Evolutionary conservation across 1,140 invertebrate species (phyloP), one percentile per base, ranked within the genome.

Genomic region (Akabosia matsudoensis): DNA sequence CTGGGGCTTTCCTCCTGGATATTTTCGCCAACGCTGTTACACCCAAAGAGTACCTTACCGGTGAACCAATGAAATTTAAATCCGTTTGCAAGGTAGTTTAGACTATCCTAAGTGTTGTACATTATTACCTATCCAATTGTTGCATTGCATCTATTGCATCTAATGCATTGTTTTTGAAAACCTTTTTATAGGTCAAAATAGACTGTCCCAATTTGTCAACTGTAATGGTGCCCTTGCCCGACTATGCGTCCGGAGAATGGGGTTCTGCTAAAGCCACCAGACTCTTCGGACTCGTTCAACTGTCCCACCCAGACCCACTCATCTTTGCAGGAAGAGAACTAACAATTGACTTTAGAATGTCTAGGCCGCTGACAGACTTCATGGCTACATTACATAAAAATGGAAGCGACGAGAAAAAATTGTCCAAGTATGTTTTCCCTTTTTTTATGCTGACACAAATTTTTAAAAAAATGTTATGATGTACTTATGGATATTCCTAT

Each of bases 11-110:
- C 83, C 89, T 99, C 31, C 86, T 99, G 78, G 97, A 99, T 84
- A 95, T 99, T 76, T 99, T 99, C 85, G 97, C 97, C 18, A 99
- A 99, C 86, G 95, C 96, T 0, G 97, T 99, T n/a, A 97, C 95
- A 18, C 94, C 96, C 7, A 90, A 93, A 72, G 95, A 97, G 84
- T 97, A 97, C 85, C 87, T 97, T 64, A 97, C 95, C 0, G 96
- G 96, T 0, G 95, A 97, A 84, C 96, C 97, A 18, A 99, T 99
- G 92, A 98, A 98, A 85, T 97, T 99, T 85, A 99, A 99, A 86
- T 97, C 95, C 84, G 96, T 99, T 18, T 98, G 97, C 87, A 99
- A 99, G 86, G 80, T 81, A 78, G 22, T 30, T n/a, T 13, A n/a
- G 18, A 72, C 22, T n/a, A n/a, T n/a, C n/a, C n/a, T n/a, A n/a